Conservation (phyloP, 2,888 invertebrate species). For the Dascillus cervinus region DNA sequence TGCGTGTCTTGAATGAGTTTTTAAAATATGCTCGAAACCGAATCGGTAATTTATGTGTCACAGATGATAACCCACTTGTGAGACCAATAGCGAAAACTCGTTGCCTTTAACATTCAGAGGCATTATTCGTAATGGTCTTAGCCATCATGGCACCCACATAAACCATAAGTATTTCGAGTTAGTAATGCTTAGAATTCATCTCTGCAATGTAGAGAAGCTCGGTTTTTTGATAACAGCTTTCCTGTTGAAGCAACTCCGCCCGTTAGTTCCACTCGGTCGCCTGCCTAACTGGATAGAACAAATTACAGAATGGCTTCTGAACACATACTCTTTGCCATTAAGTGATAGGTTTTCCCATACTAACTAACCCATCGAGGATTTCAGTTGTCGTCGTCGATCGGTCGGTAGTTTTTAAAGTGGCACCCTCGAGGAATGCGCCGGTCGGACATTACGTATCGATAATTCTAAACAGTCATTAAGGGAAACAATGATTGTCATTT, state of each 20-base stretch:
- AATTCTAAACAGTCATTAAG: constrained; percentile 32
- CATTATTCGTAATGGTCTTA: constrained; percentile 34
- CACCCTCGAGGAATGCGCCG: too few relatives aligned
- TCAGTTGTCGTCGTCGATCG: too few relatives aligned
- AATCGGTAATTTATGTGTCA: too few relatives aligned
- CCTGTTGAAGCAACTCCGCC: constrained; percentile 25
- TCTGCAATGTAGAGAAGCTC: constrained; percentile 20
- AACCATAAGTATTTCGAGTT: constrained; percentile 32
- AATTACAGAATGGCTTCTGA: constrained; percentile 32
- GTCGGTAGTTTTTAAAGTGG: too few relatives aligned
- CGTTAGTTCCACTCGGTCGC: constrained; percentile 40
- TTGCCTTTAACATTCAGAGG: constrained; percentile 29
- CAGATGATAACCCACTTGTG: too few relatives aligned
- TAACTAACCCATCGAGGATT: not conserved
- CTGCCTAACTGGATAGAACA: constrained; percentile 43
- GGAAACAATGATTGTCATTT: constrained; percentile 36
- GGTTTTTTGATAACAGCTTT: constrained; percentile 33
- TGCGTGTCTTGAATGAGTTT: too few relatives aligned
- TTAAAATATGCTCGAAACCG: too few relatives aligned
- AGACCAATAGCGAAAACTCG: too few relatives aligned
- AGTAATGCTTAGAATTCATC: constrained; percentile 27
- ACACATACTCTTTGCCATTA: constrained; percentile 20
- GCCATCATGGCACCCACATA: constrained; percentile 38
- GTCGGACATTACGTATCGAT: constrained; percentile 28
- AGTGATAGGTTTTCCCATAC: constrained; percentile 17